These are phyloP conservation scores for Corythaixoides concolor DNA, from an alignment of 2,113 vertebrate genomes.

Conservation along the genomic window DNA sequence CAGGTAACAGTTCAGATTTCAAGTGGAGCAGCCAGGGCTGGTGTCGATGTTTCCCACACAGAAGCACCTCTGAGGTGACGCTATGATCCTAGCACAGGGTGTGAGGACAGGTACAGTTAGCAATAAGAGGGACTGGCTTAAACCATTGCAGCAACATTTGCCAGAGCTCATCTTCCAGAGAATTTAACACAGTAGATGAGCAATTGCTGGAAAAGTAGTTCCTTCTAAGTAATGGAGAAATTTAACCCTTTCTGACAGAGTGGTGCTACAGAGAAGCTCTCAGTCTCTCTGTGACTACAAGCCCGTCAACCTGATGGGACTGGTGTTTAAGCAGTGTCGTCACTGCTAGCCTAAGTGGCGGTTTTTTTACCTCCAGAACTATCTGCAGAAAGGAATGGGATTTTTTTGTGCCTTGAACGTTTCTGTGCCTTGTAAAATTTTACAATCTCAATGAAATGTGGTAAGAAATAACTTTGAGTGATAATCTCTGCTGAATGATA, in stretches of 20 bases:
- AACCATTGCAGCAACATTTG: neutral
- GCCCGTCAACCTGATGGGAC: neutral
- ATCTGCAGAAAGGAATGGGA: neutral
- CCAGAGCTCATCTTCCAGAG: neutral
- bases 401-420: neutral
- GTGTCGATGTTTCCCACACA: neutral
- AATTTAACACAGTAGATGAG: neutral
- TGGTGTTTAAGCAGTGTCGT: neutral
- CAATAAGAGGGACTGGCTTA: neutral
- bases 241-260: neutral
- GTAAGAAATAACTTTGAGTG: neutral
- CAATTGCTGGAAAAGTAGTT: neutral
- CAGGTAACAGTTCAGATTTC: neutral
- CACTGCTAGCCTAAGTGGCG: neutral
- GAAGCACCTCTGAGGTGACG: neutral
- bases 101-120: neutral
- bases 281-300: neutral
- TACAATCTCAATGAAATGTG: neutral
- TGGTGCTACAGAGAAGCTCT: neutral
- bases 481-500: neutral
- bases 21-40: neutral
- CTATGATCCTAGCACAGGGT: neutral
- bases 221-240: neutral
- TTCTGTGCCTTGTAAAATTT: neutral
- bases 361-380: neutral